These are phyloP conservation scores for Drosophila biarmipes DNA, from an alignment of 1,140 invertebrate species.

Conservation along the genomic window DNA sequence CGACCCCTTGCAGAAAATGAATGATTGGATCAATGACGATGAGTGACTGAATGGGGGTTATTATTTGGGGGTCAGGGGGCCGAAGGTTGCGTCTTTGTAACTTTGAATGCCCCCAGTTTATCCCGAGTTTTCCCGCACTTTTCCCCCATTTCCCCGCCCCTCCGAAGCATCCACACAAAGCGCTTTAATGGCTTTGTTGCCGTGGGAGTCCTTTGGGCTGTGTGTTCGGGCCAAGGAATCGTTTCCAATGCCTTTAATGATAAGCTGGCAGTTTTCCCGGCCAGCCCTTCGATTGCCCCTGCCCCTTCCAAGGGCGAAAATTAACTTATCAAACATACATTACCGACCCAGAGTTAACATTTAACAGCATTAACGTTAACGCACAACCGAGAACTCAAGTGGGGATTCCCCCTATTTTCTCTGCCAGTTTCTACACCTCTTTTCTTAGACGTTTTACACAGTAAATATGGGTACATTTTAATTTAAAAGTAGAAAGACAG, in stretches of 20 bases:
- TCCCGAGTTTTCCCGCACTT: neutral
- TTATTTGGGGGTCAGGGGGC: constrained; percentile 22
- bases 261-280: constrained; percentile 29
- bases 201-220: constrained; percentile 53
- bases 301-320: constrained; percentile 54
- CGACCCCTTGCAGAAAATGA: constrained; percentile 50
- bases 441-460: neutral
- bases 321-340: constrained; percentile 83
- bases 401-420: constrained; percentile 13
- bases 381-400: constrained; percentile 24
- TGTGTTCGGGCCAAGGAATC: neutral
- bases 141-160: neutral
- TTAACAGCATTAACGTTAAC: constrained; percentile 75
- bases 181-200: constrained; percentile 74
- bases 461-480: neutral
- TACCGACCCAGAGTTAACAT: constrained; percentile 75
- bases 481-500: no score
- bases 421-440: neutral
- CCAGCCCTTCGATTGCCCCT: neutral
- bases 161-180: constrained; percentile 14
- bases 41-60: constrained; percentile 44
- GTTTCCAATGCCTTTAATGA: constrained; percentile 42
- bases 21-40: constrained; percentile 74
- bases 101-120: constrained; percentile 8
- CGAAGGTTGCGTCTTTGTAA: constrained; percentile 12